A percentile compares a stretch with the other conserved stretches of the same genome.
Conservation (phyloP, 2,113 vertebrate species). For the Oreochromis spilurus region DNA sequence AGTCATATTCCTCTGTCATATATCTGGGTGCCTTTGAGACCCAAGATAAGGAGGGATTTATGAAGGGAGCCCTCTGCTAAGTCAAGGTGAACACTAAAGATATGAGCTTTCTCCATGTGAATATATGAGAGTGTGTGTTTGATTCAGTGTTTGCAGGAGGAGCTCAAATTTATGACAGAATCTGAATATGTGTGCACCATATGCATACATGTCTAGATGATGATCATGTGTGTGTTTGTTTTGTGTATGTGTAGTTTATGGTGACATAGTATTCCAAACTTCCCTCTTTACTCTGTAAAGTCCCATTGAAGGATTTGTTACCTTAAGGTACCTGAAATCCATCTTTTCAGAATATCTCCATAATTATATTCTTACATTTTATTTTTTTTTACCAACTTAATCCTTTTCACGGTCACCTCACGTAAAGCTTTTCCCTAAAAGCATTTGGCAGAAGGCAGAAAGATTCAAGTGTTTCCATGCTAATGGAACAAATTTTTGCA, state of each 20-base stretch:
- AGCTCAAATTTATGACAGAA: background rate
- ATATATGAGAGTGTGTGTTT: background rate
- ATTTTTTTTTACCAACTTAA: background rate
- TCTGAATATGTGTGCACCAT: background rate
- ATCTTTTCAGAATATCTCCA: slow-evolving; percentile 8
- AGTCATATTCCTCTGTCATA: slow-evolving; percentile 47
- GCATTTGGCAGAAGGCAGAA: background rate
- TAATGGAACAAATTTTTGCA: background rate
- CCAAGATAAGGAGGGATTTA: slow-evolving; percentile 60
- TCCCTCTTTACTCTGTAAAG: background rate
- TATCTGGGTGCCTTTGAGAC: slow-evolving; percentile 54
- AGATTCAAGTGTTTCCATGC: background rate
- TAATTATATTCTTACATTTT: background rate
- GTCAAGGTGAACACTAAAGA: slow-evolving; percentile 64
- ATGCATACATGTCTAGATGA: background rate
- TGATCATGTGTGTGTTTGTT: background rate
- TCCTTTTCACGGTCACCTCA: background rate
- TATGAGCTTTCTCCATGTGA: slow-evolving; percentile 20
- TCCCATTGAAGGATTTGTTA: background rate
- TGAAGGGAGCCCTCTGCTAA: slow-evolving; percentile 40
- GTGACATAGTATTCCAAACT: background rate
- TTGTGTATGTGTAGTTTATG: background rate
- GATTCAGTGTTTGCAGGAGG: background rate
- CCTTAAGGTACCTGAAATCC: slow-evolving; percentile 7
- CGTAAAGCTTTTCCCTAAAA: background rate